Evolutionary conservation across 2,888 invertebrate genomes (phyloP).

Genomic region (Erebia ligea): DNA sequence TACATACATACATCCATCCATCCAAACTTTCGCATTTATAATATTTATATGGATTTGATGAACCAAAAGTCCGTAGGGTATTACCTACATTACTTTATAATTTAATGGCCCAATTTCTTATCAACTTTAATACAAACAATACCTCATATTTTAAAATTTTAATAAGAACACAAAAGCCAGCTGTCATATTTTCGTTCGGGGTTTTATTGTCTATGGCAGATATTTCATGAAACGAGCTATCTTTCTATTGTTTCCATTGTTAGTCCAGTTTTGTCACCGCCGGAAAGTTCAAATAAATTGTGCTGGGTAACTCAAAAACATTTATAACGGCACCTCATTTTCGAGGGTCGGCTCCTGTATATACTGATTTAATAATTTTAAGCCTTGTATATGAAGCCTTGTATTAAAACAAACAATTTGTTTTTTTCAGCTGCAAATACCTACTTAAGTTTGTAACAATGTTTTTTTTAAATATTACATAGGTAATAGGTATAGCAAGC

Average conservation of each 20-base stretch:
- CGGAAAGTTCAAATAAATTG: conserved; percentile 9
- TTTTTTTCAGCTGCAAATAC: too few species aligned
- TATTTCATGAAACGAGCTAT: conserved; percentile 20
- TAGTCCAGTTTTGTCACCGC: conserved; percentile 4
- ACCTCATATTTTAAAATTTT: conserved; percentile 7
- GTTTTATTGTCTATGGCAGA: conserved; percentile 8
- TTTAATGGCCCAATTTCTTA: neutral
- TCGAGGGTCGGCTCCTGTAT: neutral
- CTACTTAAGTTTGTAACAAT: too few species aligned
- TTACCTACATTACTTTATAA: too few species aligned
- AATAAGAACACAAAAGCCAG: conserved; percentile 3
- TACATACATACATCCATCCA: too few species aligned
- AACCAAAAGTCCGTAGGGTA: too few species aligned
- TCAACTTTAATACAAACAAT: conserved; percentile 3
- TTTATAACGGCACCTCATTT: neutral
- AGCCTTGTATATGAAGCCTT: too few species aligned
- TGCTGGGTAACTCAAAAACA: neutral
- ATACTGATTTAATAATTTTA: neutral
- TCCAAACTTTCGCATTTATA: too few species aligned
- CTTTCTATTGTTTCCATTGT: conserved; percentile 2
- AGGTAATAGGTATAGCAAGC: too few species aligned
- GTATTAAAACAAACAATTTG: too few species aligned
- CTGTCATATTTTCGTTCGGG: conserved; percentile 13
- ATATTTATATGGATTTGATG: too few species aligned
- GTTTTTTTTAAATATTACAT: too few species aligned